Base-by-base conservation (phyloP, 2,797 vertebrate species). In the Gallinago nigripennis region DNA sequence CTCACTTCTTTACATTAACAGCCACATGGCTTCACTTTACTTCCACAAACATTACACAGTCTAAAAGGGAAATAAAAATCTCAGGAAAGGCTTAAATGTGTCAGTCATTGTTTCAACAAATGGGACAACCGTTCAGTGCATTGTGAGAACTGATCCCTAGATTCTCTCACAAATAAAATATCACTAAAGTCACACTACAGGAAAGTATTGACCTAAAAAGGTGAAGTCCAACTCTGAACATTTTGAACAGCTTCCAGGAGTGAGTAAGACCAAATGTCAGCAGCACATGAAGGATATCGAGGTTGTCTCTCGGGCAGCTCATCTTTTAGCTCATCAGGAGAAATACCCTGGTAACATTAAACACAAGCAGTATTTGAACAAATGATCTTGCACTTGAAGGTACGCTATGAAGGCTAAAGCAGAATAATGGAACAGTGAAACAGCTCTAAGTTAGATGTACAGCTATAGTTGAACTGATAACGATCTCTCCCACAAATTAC, bases 231-330 rank as follows among this genome's bases (percentile, higher is more conserved):
- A 61, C 30, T 86, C 6, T n/a, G 50, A 71, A 69, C n/a, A 27
- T 69, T 85, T 15, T 71, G 90, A 80, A 87, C 68, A 80, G 90
- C 50, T 85, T 89, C 94, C 92, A 96, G 86, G 66, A 94, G 78
- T 54, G 77, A 92, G 50, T 35, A 81, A 95, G 60, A 33, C 21
- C 88, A 79, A 88, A 79, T 27, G 46, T 14, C 92, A 94, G 90
- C 75, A 80, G 84, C 73, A 60, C 28, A 82, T 68, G 95, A 98
- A 99, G 99, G 99, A 99, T 99, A 99, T 99, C 99, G 98, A 97
- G 99, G 99, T 86, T 99, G 99, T 77, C 98, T 98, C 94, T 99
- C 99, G 1, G 99, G 99, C 91, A 99, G 98, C 95, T 99, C 99
- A 33, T 99, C 98, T 97, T 98, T 99, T 85, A 99, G 94, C 60